Evolutionary conservation across 2,113 vertebrate genomes (phyloP).

Genomic region (Lophura nycthemera): DNA sequence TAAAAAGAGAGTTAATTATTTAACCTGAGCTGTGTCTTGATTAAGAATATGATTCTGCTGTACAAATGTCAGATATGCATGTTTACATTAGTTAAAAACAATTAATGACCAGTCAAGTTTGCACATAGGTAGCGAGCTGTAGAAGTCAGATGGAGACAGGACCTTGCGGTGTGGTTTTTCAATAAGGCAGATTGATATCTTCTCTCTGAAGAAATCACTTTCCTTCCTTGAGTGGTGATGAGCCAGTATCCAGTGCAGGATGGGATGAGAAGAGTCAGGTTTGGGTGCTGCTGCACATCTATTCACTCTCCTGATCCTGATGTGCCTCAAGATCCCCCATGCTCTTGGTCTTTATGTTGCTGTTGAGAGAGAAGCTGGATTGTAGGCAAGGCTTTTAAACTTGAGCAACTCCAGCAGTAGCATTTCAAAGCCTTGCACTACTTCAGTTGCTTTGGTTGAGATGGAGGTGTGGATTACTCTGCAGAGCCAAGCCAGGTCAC

Average conservation of each 20-base stretch:
- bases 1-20: background rate
- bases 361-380: background rate
- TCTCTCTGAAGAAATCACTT: background rate
- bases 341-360: background rate
- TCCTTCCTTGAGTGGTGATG: background rate
- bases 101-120: background rate
- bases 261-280: background rate
- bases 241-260: background rate
- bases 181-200: background rate
- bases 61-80: background rate
- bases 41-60: background rate
- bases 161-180: background rate
- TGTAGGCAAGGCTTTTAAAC: background rate
- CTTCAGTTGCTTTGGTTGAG: conserved; percentile 33
- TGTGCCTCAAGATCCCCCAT: background rate
- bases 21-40: background rate
- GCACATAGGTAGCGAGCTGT: background rate
- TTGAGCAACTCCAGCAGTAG: background rate
- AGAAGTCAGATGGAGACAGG: background rate
- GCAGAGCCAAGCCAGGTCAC: accelerated
- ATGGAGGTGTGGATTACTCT: background rate
- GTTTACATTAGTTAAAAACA: background rate
- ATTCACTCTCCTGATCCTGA: background rate
- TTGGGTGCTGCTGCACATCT: background rate
- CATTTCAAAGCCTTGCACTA: background rate